These are phyloP conservation scores for Ptilonorhynchus violaceus DNA, from an alignment of 2,113 vertebrate species.

Conservation along the genomic window DNA sequence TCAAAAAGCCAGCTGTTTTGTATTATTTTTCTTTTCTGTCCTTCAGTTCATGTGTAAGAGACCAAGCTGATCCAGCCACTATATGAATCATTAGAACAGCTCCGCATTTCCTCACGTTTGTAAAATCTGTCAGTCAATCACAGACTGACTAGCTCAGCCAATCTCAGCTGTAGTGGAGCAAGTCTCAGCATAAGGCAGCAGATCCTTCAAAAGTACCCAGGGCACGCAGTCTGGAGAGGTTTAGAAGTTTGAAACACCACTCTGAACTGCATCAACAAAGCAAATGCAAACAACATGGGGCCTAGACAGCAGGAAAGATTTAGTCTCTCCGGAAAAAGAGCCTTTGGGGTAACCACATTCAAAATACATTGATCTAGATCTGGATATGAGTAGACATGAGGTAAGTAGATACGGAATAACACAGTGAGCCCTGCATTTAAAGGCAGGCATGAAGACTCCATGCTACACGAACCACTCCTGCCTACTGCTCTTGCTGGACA, in stretches of 20 bases:
- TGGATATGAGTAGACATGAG: background rate
- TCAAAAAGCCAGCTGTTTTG: background rate
- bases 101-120: background rate
- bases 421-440: background rate
- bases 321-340: background rate
- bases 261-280: background rate
- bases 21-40: background rate
- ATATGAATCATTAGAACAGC: background rate
- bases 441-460: background rate
- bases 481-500: background rate
- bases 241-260: background rate
- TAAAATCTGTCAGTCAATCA: background rate
- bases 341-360: background rate
- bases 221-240: background rate
- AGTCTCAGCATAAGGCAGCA: background rate
- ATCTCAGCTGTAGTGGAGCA: background rate
- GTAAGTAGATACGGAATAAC: background rate
- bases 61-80: background rate
- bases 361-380: background rate
- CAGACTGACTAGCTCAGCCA: background rate
- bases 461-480: background rate
- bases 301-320: background rate
- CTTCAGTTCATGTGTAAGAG: background rate
- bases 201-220: background rate
- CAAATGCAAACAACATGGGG: background rate